Percentiles rank a stretch among this genome's conserved stretches.
Evolutionary conservation across 2,113 vertebrate genomes (phyloP).

Genomic region (Anguilla rostrata): DNA sequence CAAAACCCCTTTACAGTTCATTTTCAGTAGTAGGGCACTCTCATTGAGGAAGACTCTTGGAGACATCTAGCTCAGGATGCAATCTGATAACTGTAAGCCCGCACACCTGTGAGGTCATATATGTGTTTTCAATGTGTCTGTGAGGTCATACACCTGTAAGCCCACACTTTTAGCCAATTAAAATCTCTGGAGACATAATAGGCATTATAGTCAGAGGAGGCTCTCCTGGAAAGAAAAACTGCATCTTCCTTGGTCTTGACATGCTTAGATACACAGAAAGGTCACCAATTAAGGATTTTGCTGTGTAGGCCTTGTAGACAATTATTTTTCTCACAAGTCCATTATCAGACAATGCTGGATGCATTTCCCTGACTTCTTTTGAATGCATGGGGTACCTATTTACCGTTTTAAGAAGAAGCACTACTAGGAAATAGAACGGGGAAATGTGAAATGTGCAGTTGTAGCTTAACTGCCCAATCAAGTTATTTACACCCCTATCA

Average conservation of each 20-base stretch:
- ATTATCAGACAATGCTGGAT: background rate
- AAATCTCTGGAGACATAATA: background rate
- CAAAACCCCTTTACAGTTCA: too few species aligned
- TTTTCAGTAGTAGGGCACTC: too few species aligned
- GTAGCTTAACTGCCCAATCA: too few species aligned
- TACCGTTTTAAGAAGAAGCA: too few species aligned
- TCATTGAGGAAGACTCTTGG: too few species aligned
- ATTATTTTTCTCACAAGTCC: background rate
- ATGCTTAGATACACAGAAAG: background rate
- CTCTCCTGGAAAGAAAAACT: background rate
- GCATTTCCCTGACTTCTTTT: background rate
- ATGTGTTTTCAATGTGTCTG: too few species aligned
- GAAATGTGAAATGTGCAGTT: too few species aligned
- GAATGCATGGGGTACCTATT: too few species aligned
- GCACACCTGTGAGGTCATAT: too few species aligned
- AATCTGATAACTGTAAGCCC: too few species aligned
- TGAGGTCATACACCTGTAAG: background rate
- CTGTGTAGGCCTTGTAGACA: background rate
- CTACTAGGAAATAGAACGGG: too few species aligned
- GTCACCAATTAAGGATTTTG: background rate
- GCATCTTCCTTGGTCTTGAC: background rate
- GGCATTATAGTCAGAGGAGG: background rate
- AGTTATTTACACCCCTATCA: background rate
- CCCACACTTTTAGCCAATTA: background rate
- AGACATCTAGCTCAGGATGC: too few species aligned